Conservation (phyloP, 2,113 vertebrate species). For the Anarhynchus alexandrinus region DNA sequence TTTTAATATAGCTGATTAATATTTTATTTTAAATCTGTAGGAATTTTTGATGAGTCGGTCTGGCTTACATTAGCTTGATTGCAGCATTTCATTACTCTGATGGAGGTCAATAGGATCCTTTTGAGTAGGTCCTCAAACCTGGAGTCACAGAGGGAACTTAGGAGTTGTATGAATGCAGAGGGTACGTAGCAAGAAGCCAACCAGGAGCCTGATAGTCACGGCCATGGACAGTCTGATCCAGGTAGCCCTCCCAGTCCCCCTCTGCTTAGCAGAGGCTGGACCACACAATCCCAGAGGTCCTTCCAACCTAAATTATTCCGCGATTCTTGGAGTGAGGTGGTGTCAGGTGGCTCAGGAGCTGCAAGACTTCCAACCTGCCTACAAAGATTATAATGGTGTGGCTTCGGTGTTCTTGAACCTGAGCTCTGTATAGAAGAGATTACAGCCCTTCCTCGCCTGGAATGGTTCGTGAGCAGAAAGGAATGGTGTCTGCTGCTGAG, state of each 20-base stretch:
- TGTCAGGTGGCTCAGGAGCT: background rate
- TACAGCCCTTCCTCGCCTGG: too few relatives aligned
- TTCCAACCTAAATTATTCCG: background rate
- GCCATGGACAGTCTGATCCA: background rate
- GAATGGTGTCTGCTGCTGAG: too few relatives aligned
- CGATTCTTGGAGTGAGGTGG: background rate
- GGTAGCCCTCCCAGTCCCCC: background rate
- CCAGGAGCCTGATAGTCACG: background rate
- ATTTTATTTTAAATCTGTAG: background rate
- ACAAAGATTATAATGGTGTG: too few relatives aligned
- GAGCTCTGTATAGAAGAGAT: background rate
- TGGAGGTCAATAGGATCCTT: background rate
- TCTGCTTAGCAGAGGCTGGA: background rate
- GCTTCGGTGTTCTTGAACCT: background rate
- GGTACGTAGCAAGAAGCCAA: background rate
- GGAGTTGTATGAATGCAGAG: background rate
- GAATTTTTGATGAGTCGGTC: background rate
- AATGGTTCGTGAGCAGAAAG: background rate
- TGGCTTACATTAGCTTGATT: background rate
- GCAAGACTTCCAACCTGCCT: background rate
- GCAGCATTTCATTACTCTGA: background rate
- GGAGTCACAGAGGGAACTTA: background rate
- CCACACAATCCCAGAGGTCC: background rate
- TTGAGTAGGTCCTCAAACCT: background rate
- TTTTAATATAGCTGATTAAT: background rate